Conservation (phyloP, 35 echinoderm and acorn worm genomes). For the Patiria miniata region DNA sequence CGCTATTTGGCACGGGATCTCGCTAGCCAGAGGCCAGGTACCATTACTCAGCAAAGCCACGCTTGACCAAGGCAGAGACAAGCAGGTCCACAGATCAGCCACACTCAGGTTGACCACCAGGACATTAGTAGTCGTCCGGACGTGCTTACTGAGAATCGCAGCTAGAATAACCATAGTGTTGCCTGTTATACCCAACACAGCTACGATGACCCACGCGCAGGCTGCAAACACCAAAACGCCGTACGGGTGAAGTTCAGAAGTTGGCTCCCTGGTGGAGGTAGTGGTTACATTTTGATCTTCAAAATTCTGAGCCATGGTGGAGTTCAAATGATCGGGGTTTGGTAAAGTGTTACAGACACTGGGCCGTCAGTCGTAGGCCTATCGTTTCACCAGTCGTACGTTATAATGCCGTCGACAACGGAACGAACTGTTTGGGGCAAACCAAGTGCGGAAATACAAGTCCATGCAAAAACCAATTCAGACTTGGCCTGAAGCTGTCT, state of each 20-base stretch:
- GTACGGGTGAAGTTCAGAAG: slow-evolving; percentile 21
- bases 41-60: slow-evolving; percentile 60
- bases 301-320: too few relatives aligned
- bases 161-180: slow-evolving; percentile 76
- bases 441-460: too few relatives aligned
- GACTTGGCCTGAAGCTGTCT: too few relatives aligned
- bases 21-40: slow-evolving; percentile 53
- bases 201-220: slow-evolving; percentile 40
- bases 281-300: too few relatives aligned
- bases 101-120: slow-evolving; percentile 80
- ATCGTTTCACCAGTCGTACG: too few relatives aligned
- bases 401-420: too few relatives aligned
- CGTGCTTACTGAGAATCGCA: slow-evolving; percentile 45
- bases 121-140: slow-evolving; percentile 68
- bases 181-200: slow-evolving; percentile 61
- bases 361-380: too few relatives aligned
- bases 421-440: too few relatives aligned
- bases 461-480: too few relatives aligned
- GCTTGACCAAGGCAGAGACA: slow-evolving; percentile 64
- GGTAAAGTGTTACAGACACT: too few relatives aligned
- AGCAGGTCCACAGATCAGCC: slow-evolving; percentile 73
- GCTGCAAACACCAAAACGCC: slow-evolving; percentile 50
- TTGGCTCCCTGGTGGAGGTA: neutral
- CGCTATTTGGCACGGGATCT: slow-evolving; percentile 57
- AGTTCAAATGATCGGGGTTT: too few relatives aligned